Evolutionary conservation across 2,888 invertebrate genomes (phyloP).

Genomic region (Tridacna gigas): DNA sequence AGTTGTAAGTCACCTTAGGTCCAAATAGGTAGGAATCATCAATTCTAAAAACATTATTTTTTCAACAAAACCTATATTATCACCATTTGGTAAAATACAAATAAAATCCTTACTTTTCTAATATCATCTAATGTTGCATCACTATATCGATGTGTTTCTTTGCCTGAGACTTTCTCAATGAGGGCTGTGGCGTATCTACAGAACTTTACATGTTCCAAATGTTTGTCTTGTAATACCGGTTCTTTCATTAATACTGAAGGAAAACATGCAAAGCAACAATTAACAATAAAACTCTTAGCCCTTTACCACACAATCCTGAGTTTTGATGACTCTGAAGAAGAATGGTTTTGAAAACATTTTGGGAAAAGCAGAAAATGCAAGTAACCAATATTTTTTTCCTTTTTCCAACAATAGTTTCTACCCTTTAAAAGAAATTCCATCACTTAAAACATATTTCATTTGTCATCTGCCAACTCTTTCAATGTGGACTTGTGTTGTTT

Average conservation of each 20-base stretch:
- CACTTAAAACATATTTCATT: not conserved
- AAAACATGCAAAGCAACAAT: not conserved
- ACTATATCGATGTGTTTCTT: conserved; percentile 89
- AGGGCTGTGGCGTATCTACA: conserved; percentile 96
- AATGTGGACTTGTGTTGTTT: not conserved
- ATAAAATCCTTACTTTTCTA: conserved; percentile 88
- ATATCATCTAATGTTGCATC: conserved; percentile 95
- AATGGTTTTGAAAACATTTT: not conserved
- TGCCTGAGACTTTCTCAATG: conserved; percentile 95
- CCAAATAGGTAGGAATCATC: no score
- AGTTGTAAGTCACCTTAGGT: no score
- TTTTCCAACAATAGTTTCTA: not conserved
- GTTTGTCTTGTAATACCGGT: conserved; percentile 97
- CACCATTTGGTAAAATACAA: not conserved
- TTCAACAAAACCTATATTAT: no score
- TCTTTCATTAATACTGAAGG: conserved; percentile 94
- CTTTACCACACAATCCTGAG: not conserved
- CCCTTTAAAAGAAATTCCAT: not conserved
- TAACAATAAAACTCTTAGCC: not conserved
- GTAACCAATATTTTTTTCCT: not conserved
- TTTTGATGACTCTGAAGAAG: not conserved
- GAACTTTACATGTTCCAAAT: conserved; percentile 97
- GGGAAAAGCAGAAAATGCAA: not conserved
- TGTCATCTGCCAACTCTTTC: not conserved
- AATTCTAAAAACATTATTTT: no score